Percentiles rank a stretch among this genome's conserved stretches.
Evolutionary conservation across 2,797 vertebrate genomes (phyloP).

Genomic region (Buceros bicornis): DNA sequence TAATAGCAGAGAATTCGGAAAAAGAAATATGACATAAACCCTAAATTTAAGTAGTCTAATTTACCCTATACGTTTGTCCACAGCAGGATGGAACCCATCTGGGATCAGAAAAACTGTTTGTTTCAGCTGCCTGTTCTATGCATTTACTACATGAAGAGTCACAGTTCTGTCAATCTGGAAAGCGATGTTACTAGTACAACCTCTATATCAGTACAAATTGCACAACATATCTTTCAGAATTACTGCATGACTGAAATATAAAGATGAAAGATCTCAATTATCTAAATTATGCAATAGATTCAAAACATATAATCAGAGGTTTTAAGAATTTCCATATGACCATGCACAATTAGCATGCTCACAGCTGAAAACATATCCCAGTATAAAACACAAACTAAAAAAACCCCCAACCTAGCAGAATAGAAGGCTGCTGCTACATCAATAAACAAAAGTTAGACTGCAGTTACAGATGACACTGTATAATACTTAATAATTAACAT

Average conservation of each 20-base stretch:
- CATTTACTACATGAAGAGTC: conserved; percentile 4
- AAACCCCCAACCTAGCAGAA: not conserved
- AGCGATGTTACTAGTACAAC: conserved; percentile 11
- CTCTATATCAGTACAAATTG: not conserved
- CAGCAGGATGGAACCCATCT: not conserved
- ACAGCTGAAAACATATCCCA: not conserved
- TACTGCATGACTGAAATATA: not conserved
- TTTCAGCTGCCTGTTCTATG: conserved; percentile 15
- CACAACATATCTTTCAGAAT: not conserved
- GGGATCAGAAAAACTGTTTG: conserved; percentile 19
- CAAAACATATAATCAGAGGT: not conserved
- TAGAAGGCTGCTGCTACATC: not conserved
- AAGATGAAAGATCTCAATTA: not conserved
- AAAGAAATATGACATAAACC: not conserved
- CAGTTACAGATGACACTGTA: not conserved
- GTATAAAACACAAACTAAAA: not conserved
- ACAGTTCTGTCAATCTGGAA: conserved; percentile 36
- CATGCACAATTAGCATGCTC: not conserved
- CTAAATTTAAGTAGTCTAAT: not conserved
- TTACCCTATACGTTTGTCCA: not conserved
- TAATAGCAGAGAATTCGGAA: not conserved
- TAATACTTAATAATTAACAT: not conserved
- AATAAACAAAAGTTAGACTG: not conserved
- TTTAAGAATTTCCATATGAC: not conserved
- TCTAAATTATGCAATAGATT: not conserved